A percentile compares a stretch with the other conserved stretches of the same genome.
These are phyloP conservation scores for Bambusicola thoracicus DNA, from an alignment of 2,113 vertebrate species.

Conservation along the genomic window DNA sequence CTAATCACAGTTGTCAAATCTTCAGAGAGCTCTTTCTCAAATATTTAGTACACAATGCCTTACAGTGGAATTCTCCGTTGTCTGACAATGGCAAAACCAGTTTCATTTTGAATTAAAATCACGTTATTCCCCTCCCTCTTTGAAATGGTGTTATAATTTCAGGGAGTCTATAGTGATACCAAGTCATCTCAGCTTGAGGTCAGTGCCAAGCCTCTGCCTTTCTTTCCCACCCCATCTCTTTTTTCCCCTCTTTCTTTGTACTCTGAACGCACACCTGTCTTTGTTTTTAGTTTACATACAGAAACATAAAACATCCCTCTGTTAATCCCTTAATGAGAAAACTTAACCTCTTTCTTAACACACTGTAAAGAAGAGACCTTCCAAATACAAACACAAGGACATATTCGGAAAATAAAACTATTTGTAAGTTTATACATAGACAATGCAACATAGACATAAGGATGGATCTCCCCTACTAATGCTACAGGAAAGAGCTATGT, in stretches of 20 bases:
- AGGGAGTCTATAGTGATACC: not conserved
- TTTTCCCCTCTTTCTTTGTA: not conserved
- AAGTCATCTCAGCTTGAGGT: not conserved
- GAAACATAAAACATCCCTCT: not conserved
- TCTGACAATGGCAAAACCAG: not conserved
- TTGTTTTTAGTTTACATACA: not conserved
- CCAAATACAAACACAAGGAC: not conserved
- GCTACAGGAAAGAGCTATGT: not conserved
- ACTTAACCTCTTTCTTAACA: not conserved
- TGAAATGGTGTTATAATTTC: not conserved
- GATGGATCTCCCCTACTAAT: not conserved
- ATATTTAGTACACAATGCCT: not conserved
- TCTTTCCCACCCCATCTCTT: not conserved
- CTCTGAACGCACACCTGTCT: not conserved
- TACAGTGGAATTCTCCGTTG: not conserved
- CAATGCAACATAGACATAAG: not conserved
- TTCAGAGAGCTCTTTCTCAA: not conserved
- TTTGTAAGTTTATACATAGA: not conserved
- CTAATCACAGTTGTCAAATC: not conserved
- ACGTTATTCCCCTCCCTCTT: not conserved
- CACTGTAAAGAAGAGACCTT: not conserved
- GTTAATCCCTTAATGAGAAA: not conserved
- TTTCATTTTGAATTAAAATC: not conserved
- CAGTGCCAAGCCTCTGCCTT: not conserved
- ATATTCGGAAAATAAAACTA: not conserved